Evolutionary conservation across 2,888 invertebrate species (phyloP).

Genomic region (Brassicogethes aeneus): DNA sequence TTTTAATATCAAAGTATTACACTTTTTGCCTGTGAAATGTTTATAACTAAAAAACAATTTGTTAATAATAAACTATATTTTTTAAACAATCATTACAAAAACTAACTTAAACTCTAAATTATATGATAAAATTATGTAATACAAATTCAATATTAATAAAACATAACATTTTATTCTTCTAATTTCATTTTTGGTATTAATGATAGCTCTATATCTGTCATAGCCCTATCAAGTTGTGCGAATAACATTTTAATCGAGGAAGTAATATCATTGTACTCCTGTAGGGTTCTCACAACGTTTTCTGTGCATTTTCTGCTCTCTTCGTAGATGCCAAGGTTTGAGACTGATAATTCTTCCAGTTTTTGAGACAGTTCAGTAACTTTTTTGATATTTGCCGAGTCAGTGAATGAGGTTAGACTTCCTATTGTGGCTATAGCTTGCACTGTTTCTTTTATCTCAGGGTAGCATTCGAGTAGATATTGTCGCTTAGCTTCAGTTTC

Average conservation of each 20-base stretch:
- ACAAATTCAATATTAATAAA: constrained; percentile 6
- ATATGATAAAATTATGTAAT: background rate
- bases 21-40: too few species aligned
- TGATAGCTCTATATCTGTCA: constrained; percentile 40
- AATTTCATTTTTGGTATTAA: constrained; percentile 32
- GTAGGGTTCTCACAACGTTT: constrained; percentile 38
- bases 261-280: constrained; percentile 44
- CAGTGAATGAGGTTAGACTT: constrained; percentile 37
- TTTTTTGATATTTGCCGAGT: constrained; percentile 38
- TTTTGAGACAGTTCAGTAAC: constrained; percentile 40
- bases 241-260: constrained; percentile 42
- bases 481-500: constrained; percentile 42
- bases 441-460: constrained; percentile 39
- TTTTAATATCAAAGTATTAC: too few species aligned
- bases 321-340: constrained; percentile 38
- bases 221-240: constrained; percentile 38
- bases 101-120: too few species aligned
- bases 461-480: constrained; percentile 40
- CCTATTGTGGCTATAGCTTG: constrained; percentile 36
- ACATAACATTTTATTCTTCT: constrained; percentile 26
- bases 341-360: constrained; percentile 36
- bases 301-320: constrained; percentile 35
- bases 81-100: too few species aligned
- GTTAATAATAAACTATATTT: too few species aligned
- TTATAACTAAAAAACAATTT: too few species aligned